Base-by-base conservation (phyloP, 2,888 invertebrate species). In the Euplexia lucipara region DNA sequence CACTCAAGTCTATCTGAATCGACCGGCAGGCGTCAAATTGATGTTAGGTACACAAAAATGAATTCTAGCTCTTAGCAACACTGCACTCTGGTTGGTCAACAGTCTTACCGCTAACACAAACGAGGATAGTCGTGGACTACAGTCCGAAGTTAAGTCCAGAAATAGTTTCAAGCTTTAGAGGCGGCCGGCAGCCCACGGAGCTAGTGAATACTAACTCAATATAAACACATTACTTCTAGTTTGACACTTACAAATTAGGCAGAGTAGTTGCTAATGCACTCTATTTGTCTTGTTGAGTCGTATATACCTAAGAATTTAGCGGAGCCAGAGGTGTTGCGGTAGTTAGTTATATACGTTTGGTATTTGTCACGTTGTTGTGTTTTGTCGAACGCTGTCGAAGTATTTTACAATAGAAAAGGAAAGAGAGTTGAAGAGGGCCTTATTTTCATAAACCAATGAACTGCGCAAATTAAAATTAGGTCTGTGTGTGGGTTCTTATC, bases 221-320 rank as follows among this genome's bases (percentile, higher is more conserved):
- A 71, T 71, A 71, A 71, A 70, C 56, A 70, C 66, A 70, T 75
- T 70, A 63, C 45, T 70, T 57, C 9, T 42, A 73, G 54, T 66
- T 75, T 72, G 74, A 75, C 74, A 72, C 51, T 54, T 62, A 76
- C 77, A 75, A 75, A 75, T 75, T 76, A 76, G 54, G 2, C 7
- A 45, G 37, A 63, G 34, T 44, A 47, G 61, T 66, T 54, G 45
- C 49, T 66, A 76, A 76, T 66, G 51, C 20, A 35, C 4, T 34
- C 48, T 52, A 75, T 71, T 62, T 66, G 45, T 71, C 72, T 76
- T 76, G 49, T 20, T 37, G 37, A 22, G 18, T 30, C 12, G n/a
- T 32, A 1, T 16, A 71, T 52, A 41, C 22, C 22, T 41, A 52
- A 32, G 65, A 48, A 72, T 65, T 53, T 37, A 2, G n/a, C n/a